phyloP scores from a whole-genome alignment of 2,797 vertebrate species.

The Chromobotia macracanthus region DNA sequence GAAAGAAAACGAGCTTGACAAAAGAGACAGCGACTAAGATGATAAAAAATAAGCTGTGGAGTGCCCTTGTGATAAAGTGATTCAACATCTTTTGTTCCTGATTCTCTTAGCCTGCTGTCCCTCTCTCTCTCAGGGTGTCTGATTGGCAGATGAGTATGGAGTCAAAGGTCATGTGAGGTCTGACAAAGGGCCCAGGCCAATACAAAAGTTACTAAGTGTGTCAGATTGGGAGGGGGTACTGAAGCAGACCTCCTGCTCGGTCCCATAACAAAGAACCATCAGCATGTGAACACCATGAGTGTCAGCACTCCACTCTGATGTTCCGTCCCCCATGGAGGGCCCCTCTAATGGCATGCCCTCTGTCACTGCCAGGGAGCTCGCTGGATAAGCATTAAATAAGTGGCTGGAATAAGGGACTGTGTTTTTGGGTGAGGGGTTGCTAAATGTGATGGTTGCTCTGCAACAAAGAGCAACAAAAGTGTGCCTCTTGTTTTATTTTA shows the following conservation, averaged over 20 bases:
- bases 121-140: conserved; percentile 50
- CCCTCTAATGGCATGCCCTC: conserved; percentile 57
- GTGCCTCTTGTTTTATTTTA: conserved; percentile 56
- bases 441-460: conserved; percentile 5
- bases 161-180: conserved; percentile 72
- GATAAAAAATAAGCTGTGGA: conserved; percentile 25
- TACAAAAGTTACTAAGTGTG: conserved; percentile 73
- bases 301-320: conserved; percentile 62
- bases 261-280: conserved; percentile 72
- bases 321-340: conserved; percentile 42
- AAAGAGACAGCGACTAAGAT: conserved; percentile 15
- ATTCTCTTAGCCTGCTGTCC: conserved; percentile 56
- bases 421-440: conserved; percentile 32
- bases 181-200: conserved; percentile 67
- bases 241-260: conserved; percentile 53
- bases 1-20: conserved; percentile 3
- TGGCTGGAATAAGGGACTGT: conserved; percentile 46
- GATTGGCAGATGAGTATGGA: conserved; percentile 66
- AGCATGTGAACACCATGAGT: conserved; percentile 73
- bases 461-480: conserved; percentile 51
- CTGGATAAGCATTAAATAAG: conserved; percentile 42
- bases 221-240: conserved; percentile 53
- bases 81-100: conserved; percentile 56
- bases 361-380: conserved; percentile 23
- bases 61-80: conserved; percentile 50